Percentiles rank a stretch among this genome's conserved stretches.
These are phyloP conservation scores for Colostygia pectinataria DNA, from an alignment of 2,888 invertebrate species.

Conservation along the genomic window DNA sequence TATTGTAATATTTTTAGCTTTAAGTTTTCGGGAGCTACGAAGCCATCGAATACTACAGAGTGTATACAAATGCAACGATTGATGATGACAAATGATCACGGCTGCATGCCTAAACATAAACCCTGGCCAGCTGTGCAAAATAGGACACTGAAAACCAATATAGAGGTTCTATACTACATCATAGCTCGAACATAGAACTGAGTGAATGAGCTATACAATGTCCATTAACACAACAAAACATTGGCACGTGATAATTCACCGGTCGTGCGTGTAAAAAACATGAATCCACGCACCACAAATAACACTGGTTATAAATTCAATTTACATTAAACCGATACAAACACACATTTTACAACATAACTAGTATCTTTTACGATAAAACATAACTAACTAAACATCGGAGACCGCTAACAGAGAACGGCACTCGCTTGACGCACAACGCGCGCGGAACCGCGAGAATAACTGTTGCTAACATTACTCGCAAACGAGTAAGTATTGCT, in stretches of 20 bases:
- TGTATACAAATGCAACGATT: not conserved
- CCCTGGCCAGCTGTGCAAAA: slow-evolving; percentile 47
- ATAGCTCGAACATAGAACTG: slow-evolving; percentile 5
- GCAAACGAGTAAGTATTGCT: slow-evolving; percentile 59
- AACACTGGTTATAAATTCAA: slow-evolving; percentile 30
- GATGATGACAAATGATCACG: not conserved
- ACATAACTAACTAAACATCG: slow-evolving; percentile 22
- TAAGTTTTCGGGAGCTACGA: too few relatives aligned
- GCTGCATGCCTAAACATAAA: not conserved
- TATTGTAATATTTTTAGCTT: too few relatives aligned
- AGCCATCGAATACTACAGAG: too few relatives aligned
- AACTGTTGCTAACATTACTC: slow-evolving; percentile 67
- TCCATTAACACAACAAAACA: slow-evolving; percentile 41
- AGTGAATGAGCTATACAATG: slow-evolving; percentile 28
- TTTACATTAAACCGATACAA: slow-evolving; percentile 20
- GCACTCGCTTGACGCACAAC: slow-evolving; percentile 39
- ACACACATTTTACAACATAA: slow-evolving; percentile 18
- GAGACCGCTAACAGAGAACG: slow-evolving; percentile 22
- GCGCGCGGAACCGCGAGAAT: slow-evolving; percentile 64
- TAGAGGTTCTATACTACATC: slow-evolving; percentile 9
- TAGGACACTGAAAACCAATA: slow-evolving; percentile 44
- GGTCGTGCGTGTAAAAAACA: slow-evolving; percentile 35
- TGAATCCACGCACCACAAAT: slow-evolving; percentile 29
- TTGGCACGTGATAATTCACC: slow-evolving; percentile 39
- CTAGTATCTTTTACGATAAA: slow-evolving; percentile 26